phyloP scores from a whole-genome alignment of 2,888 invertebrate genomes.

The Xestia rhomboidea region DNA sequence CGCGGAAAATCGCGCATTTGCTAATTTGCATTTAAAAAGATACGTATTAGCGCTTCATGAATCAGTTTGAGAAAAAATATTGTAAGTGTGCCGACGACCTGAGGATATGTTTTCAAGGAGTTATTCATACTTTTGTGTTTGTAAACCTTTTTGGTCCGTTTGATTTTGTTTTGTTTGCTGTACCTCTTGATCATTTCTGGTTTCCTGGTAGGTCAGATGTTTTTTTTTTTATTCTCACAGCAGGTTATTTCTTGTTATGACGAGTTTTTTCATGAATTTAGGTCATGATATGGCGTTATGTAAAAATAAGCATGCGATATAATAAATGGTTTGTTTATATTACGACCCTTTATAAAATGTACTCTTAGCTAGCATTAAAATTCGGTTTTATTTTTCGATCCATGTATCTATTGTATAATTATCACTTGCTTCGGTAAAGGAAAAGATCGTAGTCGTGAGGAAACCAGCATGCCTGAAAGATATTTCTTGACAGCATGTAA shows the following conservation, averaged over 20 bases:
- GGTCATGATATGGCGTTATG: neutral
- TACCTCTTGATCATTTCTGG: constrained; percentile 14
- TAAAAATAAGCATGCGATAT: neutral
- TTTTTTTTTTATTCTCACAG: neutral
- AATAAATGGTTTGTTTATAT: neutral
- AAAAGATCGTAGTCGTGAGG: too few species aligned
- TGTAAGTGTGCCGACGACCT: constrained; percentile 71
- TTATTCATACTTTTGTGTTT: constrained; percentile 52
- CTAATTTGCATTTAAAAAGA: constrained; percentile 73
- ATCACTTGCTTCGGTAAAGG: too few species aligned
- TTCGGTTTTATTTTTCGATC: too few species aligned
- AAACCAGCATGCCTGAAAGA: too few species aligned
- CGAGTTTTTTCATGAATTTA: neutral
- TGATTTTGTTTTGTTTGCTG: constrained; percentile 24
- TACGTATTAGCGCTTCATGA: constrained; percentile 66
- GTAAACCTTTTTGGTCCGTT: constrained; percentile 44
- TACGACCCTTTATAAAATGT: neutral
- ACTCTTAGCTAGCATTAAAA: neutral
- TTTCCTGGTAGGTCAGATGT: constrained; percentile 40
- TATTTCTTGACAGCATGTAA: too few species aligned
- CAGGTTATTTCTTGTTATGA: neutral
- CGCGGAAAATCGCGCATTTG: constrained; percentile 64
- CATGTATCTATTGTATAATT: too few species aligned
- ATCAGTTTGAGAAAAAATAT: constrained; percentile 59
- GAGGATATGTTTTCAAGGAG: constrained; percentile 22